Evolutionary conservation across 1,140 invertebrate species (phyloP).

Genomic region (Tetramorium parvispinum): DNA sequence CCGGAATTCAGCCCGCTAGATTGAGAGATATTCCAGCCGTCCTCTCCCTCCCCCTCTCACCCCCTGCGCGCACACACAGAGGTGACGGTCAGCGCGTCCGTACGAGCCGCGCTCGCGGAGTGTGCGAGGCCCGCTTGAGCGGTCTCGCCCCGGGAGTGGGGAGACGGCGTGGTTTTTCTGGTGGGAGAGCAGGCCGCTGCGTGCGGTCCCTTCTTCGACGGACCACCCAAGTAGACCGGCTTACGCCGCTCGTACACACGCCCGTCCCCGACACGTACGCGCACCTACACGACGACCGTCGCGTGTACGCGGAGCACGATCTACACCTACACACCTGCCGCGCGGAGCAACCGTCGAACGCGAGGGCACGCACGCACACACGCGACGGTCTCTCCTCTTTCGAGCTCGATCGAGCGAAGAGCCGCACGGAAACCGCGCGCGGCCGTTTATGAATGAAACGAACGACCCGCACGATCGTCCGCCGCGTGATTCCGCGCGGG

Average conservation of each 20-base stretch:
- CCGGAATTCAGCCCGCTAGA: slow-evolving; percentile 83
- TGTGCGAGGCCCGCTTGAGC: slow-evolving; percentile 63
- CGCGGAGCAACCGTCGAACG: slow-evolving; percentile 17
- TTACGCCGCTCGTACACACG: slow-evolving; percentile 80
- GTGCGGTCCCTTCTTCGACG: slow-evolving; percentile 85
- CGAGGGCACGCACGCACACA: slow-evolving; percentile 57
- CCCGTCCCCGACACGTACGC: slow-evolving; percentile 48
- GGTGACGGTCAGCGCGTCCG: slow-evolving; percentile 56
- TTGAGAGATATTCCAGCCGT: slow-evolving; percentile 84
- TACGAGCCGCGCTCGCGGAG: slow-evolving; percentile 54
- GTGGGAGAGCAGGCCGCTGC: slow-evolving; percentile 83
- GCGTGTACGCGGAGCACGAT: slow-evolving; percentile 23
- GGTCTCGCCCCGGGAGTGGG: slow-evolving; percentile 37
- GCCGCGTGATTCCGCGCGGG: slow-evolving; percentile 39
- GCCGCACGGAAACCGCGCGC: slow-evolving; percentile 52
- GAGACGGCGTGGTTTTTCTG: slow-evolving; percentile 81
- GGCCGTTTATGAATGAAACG: slow-evolving; percentile 71
- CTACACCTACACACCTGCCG: slow-evolving; percentile 78
- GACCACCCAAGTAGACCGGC: slow-evolving; percentile 85
- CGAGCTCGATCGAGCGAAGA: slow-evolving; percentile 41
- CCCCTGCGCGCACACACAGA: slow-evolving; percentile 37
- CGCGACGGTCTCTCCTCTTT: slow-evolving; percentile 56
- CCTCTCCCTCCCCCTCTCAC: not conserved
- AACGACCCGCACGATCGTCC: slow-evolving; percentile 39
- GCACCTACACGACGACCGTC: slow-evolving; percentile 50